Evolutionary conservation across 2,888 invertebrate species (phyloP), one percentile per base, ranked within the genome.

Genomic region (Creontiades dilutus): DNA sequence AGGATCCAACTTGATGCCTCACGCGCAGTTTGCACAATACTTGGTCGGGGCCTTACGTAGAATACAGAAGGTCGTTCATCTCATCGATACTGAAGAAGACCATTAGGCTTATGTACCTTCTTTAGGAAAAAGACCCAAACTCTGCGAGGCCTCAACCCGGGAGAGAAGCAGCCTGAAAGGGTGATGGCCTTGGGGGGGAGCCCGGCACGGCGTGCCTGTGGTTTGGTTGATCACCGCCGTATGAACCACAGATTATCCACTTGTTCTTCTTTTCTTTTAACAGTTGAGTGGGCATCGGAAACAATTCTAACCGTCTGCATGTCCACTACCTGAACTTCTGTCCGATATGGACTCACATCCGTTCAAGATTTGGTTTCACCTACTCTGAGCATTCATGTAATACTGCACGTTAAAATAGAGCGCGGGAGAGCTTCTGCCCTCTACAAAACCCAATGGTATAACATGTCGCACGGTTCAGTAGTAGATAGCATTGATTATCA

Each of bases 251-350:
- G 82, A 82, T 82, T 82, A 82, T 82, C 82, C 52, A 82, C 82
- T 82, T 82, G 82, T 82, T 82, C 82, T 82, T 82, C 82, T 82
- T 82, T 82, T 82, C 82, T 82, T 82, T 82, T 52, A 82, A 82
- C 82, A 82, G 82, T 82, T 82, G 82, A 82, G 48, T 52, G 52
- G 48, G 48, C 82, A 82, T 82, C 82, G 82, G 82, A 82, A 82
- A 82, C 82, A 52, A 82, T 48, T 52, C 82, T 47, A 52, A 82
- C 47, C 82, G 82, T 82, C 82, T 52, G 47, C 78, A 5, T 52
- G 82, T 82, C 82, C 52, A 82, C 48, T 19, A 52, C 52, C 52
- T 52, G 14, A n/a, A 27, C 78, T 75, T 27, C 78, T 23, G 68
- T 68, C 23, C 68, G 68, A 11, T 68, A 68, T 23, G 19, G 68